A percentile compares a stretch with the other conserved stretches of the same genome.
Conservation (phyloP, 2,797 vertebrate genomes). For the Mallotus villosus region DNA sequence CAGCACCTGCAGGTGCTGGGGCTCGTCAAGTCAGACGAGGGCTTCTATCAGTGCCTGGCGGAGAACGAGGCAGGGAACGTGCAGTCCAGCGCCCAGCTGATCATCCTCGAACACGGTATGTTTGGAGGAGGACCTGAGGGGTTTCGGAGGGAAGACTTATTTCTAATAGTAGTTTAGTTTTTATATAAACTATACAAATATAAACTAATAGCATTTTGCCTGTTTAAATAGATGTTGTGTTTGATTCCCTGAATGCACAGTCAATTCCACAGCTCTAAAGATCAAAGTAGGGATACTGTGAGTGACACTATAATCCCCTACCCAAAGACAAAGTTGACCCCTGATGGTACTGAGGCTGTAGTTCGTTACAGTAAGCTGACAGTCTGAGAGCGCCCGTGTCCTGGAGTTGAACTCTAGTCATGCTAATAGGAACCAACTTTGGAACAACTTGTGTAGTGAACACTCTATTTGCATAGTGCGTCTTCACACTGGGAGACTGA, state of each 20-base stretch:
- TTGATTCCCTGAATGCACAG: slow-evolving; percentile 9
- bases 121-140: slow-evolving; percentile 26
- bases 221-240: background rate
- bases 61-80: slow-evolving; percentile 95
- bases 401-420: no score
- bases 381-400: no score
- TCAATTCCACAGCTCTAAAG: slow-evolving; percentile 46
- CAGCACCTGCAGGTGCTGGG: slow-evolving; percentile 96
- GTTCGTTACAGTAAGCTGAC: no score
- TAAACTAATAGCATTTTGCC: background rate
- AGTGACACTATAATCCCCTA: no score
- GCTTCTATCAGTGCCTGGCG: slow-evolving; percentile 97
- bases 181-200: background rate
- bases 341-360: background rate
- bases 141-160: background rate
- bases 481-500: background rate
- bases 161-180: background rate
- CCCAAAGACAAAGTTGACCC: background rate
- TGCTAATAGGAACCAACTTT: no score
- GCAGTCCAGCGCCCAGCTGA: slow-evolving; percentile 92
- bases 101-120: slow-evolving; percentile 95
- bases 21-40: slow-evolving; percentile 95
- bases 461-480: background rate
- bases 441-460: no score
- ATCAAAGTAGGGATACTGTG: background rate